Conservation (phyloP, 2,113 vertebrate genomes). For the Sigmodon hispidus region DNA sequence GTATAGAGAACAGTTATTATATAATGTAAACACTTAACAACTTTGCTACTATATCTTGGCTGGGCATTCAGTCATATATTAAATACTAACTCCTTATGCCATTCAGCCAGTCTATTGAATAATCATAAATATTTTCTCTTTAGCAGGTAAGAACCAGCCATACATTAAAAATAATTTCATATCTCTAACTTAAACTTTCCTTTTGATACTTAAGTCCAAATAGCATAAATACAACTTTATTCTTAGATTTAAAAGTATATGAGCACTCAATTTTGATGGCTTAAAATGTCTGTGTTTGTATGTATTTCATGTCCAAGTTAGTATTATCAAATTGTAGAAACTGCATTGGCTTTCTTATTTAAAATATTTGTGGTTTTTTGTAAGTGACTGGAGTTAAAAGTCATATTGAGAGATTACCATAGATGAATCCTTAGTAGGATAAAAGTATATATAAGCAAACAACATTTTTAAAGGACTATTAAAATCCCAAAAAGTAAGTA, state of each 20-base stretch:
- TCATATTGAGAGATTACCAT: not conserved
- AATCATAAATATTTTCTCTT: not conserved
- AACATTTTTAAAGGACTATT: not conserved
- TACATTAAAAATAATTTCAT: not conserved
- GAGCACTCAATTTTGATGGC: not conserved
- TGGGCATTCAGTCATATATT: not conserved
- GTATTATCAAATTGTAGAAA: not conserved
- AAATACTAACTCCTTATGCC: not conserved
- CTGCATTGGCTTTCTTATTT: not conserved
- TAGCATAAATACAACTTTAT: not conserved
- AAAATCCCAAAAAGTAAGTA: too few relatives aligned
- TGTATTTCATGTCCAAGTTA: slow-evolving; percentile 19
- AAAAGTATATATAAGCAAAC: not conserved
- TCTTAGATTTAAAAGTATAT: slow-evolving; percentile 20
- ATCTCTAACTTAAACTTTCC: not conserved
- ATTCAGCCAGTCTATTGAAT: not conserved
- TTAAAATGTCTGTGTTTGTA: not conserved
- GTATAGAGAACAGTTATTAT: not conserved
- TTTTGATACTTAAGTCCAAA: not conserved
- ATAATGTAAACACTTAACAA: not conserved
- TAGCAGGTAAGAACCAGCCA: not conserved
- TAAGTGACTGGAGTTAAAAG: not conserved
- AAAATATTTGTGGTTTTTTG: slow-evolving; percentile 34
- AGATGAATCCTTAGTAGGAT: not conserved
- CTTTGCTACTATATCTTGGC: not conserved